Evolutionary conservation across 2,888 invertebrate genomes (phyloP), one percentile per base, ranked within the genome.

Genomic region (Hyposoter didymator): DNA sequence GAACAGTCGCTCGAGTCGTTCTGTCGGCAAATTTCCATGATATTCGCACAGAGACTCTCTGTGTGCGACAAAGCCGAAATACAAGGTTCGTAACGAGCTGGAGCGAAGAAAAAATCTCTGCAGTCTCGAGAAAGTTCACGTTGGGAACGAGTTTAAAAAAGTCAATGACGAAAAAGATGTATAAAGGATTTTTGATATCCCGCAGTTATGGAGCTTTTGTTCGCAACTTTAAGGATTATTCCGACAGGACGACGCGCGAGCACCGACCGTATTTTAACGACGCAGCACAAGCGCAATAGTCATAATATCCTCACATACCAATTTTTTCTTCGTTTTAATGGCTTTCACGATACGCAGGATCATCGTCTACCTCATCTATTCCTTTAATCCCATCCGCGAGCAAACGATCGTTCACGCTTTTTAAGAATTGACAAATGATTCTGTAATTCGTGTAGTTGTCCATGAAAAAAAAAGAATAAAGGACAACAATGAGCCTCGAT

Each of bases 391-490:
- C 69, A 80, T 73, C 66, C n/a, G 67, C 79, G 39, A 59, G 19
- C 47, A 22, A 64, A 22, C 76, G 35, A 81, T 79, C 43, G 17
- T 87, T 79, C 79, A 76, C 80, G 73, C 78, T 82, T 79, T 78
- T 78, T 69, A 67, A 76, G 75, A 72, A 74, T 79, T 87, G 85
- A 87, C 87, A 87, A 87, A 88, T 87, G 87, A 88, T 83, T 84
- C 76, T 86, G 73, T 64, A 82, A 87, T 82, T 85, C 80, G 73
- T 75, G 35, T 86, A 83, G 87, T 86, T 86, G 83, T 84, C 66
- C 83, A 55, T 73, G 78, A 70, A 76, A 73, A 35, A 73, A 35
- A 75, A 76, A 83, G 64, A 55, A 64, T 14, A 79, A 75, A 70
- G n/a, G 32, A 73, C 83, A 76, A 83, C 75, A 82, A 79, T 83